These are phyloP conservation scores for Hucho hucho DNA, from an alignment of 2,113 vertebrate species.

Conservation along the genomic window DNA sequence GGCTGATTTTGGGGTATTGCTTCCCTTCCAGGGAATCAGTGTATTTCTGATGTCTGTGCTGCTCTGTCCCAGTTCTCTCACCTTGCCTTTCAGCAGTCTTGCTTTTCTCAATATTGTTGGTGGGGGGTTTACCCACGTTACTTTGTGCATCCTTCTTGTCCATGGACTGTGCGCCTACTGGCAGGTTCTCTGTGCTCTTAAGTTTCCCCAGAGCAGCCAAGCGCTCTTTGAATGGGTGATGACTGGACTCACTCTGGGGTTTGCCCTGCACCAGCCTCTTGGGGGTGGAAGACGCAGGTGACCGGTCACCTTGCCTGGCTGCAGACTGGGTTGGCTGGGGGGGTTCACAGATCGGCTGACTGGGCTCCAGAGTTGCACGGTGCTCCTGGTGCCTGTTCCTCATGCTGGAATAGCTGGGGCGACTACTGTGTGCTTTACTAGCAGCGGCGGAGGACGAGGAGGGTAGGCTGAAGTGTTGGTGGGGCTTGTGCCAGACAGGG, in stretches of 20 bases:
- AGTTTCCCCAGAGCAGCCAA: slow-evolving; percentile 73
- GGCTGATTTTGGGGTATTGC: slow-evolving; percentile 33
- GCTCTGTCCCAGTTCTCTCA: slow-evolving; percentile 38
- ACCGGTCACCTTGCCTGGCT: slow-evolving; percentile 51
- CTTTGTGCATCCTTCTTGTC: slow-evolving; percentile 52
- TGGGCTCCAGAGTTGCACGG: neutral
- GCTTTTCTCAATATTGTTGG: slow-evolving; percentile 33
- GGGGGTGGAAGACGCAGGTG: slow-evolving; percentile 45
- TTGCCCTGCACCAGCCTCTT: slow-evolving; percentile 63
- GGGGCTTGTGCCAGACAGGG: slow-evolving; percentile 49
- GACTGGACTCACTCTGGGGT: slow-evolving; percentile 69
- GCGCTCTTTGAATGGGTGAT: slow-evolving; percentile 75
- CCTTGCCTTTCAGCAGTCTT: slow-evolving; percentile 44
- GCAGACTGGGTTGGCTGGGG: slow-evolving; percentile 44
- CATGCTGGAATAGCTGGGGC: slow-evolving; percentile 16
- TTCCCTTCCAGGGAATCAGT: slow-evolving; percentile 50
- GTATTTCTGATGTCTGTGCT: slow-evolving; percentile 44
- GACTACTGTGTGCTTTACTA: slow-evolving; percentile 5
- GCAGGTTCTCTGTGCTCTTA: slow-evolving; percentile 58
- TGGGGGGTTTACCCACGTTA: slow-evolving; percentile 11
- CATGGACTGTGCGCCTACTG: slow-evolving; percentile 15
- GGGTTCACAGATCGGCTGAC: slow-evolving; percentile 32
- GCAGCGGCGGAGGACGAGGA: slow-evolving; percentile 21
- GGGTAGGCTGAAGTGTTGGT: slow-evolving; percentile 50
- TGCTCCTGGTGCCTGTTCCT: slow-evolving; percentile 47